Base-by-base conservation (phyloP, 2,888 invertebrate genomes). In the Ectemnius cavifrons region DNA sequence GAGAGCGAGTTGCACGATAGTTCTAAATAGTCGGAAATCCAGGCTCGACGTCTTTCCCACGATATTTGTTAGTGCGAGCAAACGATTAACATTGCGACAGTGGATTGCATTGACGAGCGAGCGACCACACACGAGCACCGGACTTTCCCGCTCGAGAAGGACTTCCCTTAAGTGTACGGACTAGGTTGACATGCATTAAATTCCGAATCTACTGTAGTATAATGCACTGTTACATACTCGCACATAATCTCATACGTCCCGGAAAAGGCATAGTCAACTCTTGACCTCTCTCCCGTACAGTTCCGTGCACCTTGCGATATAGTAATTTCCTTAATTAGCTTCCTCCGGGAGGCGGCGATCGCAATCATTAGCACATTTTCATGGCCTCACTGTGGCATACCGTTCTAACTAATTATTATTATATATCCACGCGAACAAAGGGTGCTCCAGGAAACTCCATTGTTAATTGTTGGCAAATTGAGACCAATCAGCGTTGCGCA, bases 271-370 rank as follows among this genome's bases (percentile, higher is more conserved):
- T 11, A 60, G 14, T 18, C 28, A 52, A 70, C 65, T 62, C 27
- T 63, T 27, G 16, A 63, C 57, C 63, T 27, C 67, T 62, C 59
- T 57, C 37, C 57, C 64, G 14, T 69, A 57, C 47, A 6, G 46
- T 56, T 64, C 52, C 6, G 28, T 71, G 49, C 23, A 45, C 23
- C 5, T 14, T 58, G 63, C 69, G 74, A 63, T 47, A 58, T 64
- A 45, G 73, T 63, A 65, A 73, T 82, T 71, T 68, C 59, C 59
- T 64, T 67, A 80, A 82, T 81, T 81, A 82, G 66, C 64, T 65
- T 65, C 63, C 47, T 37, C 37, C 71, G 70, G 78, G 71, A 59
- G 73, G 72, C 61, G 73, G 63, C 78, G 68, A 73, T 75, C 66
- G 49, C 47, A 65, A 58, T 70, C 71, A 65, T 80, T 81, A 79